Evolutionary conservation across 2,888 invertebrate species (phyloP).

Genomic region (Cataglyphis albicans): DNA sequence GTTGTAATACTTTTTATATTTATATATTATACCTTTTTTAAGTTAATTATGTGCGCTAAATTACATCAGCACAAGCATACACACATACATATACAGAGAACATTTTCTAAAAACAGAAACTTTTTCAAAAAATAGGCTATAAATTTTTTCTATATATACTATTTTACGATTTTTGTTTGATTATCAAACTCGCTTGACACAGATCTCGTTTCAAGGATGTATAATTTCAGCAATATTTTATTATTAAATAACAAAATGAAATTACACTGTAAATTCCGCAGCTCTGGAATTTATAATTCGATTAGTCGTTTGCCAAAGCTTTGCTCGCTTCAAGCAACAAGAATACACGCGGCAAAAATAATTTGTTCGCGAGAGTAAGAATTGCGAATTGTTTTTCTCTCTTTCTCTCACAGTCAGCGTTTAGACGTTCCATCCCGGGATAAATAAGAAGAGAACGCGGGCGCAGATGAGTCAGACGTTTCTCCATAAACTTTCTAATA

Average conservation of each 20-base stretch:
- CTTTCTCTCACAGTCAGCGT: background rate
- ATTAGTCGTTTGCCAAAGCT: constrained; percentile 29
- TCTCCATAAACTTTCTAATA: constrained; percentile 78
- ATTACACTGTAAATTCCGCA: constrained; percentile 29
- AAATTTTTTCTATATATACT: background rate
- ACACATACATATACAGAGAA: background rate
- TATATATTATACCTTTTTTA: background rate
- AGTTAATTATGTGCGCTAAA: background rate
- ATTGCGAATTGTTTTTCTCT: background rate
- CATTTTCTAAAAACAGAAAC: background rate
- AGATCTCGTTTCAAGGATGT: constrained; percentile 6
- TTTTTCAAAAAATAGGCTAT: background rate
- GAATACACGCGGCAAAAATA: background rate
- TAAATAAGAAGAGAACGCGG: constrained; percentile 49
- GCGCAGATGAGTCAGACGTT: constrained; percentile 75
- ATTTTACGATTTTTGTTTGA: background rate
- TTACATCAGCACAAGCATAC: background rate
- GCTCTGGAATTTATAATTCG: constrained; percentile 22
- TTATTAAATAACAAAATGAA: constrained; percentile 12
- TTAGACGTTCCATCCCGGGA: constrained; percentile 37
- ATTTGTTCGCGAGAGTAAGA: constrained; percentile 22
- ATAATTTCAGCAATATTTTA: constrained; percentile 15
- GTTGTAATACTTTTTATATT: background rate
- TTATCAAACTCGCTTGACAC: background rate
- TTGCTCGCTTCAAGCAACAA: constrained; percentile 18